phyloP scores from a whole-genome alignment of 2,888 invertebrate genomes.

The Magallana nippona region DNA sequence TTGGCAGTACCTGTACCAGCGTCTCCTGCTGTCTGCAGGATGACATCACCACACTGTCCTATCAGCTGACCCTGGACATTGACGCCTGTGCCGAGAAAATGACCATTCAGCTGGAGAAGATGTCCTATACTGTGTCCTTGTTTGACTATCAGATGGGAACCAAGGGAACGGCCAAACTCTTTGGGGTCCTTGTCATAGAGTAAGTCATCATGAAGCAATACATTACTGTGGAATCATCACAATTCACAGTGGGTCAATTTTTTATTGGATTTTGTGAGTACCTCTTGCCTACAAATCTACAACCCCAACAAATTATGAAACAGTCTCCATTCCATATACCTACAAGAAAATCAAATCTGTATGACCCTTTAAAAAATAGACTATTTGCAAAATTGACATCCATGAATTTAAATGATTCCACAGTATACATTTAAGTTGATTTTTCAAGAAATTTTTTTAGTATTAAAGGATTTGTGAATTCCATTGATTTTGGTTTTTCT shows the following conservation, averaged over 20 bases:
- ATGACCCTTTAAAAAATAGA: too few relatives aligned
- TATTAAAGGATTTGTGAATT: too few relatives aligned
- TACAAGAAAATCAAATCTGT: too few relatives aligned
- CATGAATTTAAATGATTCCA: too few relatives aligned
- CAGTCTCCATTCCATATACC: too few relatives aligned
- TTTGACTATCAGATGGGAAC: constrained; percentile 55
- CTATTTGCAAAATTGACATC: too few relatives aligned
- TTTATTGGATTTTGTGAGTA: too few relatives aligned
- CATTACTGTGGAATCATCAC: neutral
- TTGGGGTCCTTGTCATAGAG: constrained; percentile 28
- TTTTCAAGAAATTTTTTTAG: neutral
- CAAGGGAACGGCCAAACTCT: constrained; percentile 12
- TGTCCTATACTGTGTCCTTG: constrained; percentile 52
- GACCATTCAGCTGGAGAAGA: constrained; percentile 52
- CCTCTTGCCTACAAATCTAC: too few relatives aligned
- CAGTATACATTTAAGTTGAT: neutral
- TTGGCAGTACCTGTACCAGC: constrained; percentile 52
- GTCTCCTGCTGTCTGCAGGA: constrained; percentile 57
- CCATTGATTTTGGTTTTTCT: too few relatives aligned
- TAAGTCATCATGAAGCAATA: neutral
- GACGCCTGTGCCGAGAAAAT: constrained; percentile 54
- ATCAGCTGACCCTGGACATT: constrained; percentile 45
- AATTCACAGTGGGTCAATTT: too few relatives aligned
- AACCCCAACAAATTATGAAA: neutral
- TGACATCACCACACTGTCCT: constrained; percentile 41